Conservation (phyloP, 2,113 vertebrate species). For the Poecilia latipinna region DNA sequence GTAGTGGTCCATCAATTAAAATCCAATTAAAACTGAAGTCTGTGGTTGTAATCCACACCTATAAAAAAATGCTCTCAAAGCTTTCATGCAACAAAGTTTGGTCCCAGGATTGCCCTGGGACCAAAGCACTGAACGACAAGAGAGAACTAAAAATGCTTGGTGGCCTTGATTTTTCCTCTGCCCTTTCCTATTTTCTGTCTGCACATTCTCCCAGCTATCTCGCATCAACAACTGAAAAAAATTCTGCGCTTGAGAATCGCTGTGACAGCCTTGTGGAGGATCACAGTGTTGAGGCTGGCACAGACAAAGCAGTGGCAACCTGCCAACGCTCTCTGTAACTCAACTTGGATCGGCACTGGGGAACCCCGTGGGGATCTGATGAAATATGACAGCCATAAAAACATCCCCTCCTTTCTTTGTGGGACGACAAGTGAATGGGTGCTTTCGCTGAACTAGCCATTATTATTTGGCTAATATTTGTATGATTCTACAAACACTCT, state of each 20-base stretch:
- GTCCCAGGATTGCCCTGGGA: constrained; percentile 24
- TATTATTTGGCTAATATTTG: not conserved
- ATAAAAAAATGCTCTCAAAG: constrained; percentile 19
- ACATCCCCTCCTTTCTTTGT: constrained; percentile 57
- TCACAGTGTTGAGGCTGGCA: constrained; percentile 78
- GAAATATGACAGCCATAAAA: constrained; percentile 81
- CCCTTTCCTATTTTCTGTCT: constrained; percentile 42
- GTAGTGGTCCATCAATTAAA: not conserved
- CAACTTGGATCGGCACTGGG: constrained; percentile 61
- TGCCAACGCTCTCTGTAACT: constrained; percentile 65
- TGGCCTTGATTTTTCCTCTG: constrained; percentile 49
- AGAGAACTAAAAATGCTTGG: constrained; percentile 40
- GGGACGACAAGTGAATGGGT: not conserved
- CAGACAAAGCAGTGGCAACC: constrained; percentile 46
- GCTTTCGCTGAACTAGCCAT: not conserved
- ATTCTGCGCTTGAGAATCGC: constrained; percentile 73
- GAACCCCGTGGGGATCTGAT: constrained; percentile 73
- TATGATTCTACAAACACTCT: not conserved
- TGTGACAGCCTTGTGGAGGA: constrained; percentile 76
- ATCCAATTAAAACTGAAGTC: too few species aligned
- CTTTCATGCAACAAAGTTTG: constrained; percentile 15
- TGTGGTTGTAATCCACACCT: not conserved
- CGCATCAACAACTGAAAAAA: constrained; percentile 65
- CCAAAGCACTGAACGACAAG: constrained; percentile 15
- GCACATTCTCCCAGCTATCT: constrained; percentile 46